These are phyloP conservation scores for Temnothorax rugatulus DNA, from an alignment of 2,888 invertebrate genomes.

Conservation along the genomic window DNA sequence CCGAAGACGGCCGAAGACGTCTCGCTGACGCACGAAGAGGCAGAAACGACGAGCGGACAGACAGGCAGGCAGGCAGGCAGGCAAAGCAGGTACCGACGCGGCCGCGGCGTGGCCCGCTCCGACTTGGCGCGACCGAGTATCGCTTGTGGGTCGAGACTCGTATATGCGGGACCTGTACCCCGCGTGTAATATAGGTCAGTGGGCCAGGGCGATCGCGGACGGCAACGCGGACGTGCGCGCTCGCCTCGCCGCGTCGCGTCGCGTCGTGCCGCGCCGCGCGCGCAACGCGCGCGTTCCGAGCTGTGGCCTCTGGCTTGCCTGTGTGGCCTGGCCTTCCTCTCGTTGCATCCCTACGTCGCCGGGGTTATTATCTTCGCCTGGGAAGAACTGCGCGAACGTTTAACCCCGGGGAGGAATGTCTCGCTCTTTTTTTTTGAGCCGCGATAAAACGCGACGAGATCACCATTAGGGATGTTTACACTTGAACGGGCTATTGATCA, in stretches of 20 bases:
- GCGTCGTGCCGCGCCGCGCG: constrained; percentile 76
- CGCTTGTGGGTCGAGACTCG: constrained; percentile 77
- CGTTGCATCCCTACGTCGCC: neutral
- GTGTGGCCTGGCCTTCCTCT: neutral
- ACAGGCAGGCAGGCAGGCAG: constrained; percentile 4
- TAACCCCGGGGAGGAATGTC: neutral
- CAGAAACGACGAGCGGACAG: neutral
- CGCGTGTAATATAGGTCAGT: constrained; percentile 85
- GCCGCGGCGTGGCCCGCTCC: constrained; percentile 78
- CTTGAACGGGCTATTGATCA: constrained; percentile 22
- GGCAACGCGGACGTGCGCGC: constrained; percentile 85
- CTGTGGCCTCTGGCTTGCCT: neutral
- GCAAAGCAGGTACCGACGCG: constrained; percentile 41
- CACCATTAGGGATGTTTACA: neutral
- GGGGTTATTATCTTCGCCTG: neutral
- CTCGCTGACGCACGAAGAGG: constrained; percentile 37
- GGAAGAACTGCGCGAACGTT: neutral
- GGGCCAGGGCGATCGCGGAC: constrained; percentile 85
- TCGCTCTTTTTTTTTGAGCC: neutral
- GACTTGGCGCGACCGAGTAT: constrained; percentile 76
- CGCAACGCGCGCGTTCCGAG: constrained; percentile 42
- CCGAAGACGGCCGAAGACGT: constrained; percentile 27
- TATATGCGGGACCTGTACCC: constrained; percentile 84
- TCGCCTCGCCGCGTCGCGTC: constrained; percentile 45
- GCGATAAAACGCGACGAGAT: neutral